These are phyloP conservation scores for Pammene fasciana DNA, from an alignment of 2,888 invertebrate species.

Conservation along the genomic window DNA sequence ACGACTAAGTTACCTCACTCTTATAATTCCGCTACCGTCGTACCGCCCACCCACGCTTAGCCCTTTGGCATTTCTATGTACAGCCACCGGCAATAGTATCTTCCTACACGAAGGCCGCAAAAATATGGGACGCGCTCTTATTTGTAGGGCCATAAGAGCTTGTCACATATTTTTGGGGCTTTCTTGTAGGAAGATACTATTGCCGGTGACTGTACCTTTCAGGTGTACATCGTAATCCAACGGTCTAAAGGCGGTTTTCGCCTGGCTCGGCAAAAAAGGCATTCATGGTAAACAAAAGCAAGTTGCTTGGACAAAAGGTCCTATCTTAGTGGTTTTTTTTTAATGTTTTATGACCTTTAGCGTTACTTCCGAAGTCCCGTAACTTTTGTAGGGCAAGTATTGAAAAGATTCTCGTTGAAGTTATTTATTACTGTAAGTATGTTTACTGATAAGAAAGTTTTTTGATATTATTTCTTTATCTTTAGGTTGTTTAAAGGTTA, in stretches of 20 bases:
- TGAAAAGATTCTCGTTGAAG: conserved; percentile 15
- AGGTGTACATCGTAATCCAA: not conserved
- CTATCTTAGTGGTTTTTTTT: not conserved
- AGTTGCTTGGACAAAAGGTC: not conserved
- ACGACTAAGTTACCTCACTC: too few species aligned
- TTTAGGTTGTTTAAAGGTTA: too few species aligned
- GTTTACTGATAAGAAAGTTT: conserved; percentile 1
- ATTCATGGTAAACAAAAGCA: conserved; percentile 11
- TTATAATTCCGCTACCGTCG: conserved; percentile 9
- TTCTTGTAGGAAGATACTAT: too few species aligned
- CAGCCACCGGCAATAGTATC: too few species aligned
- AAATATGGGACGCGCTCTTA: too few species aligned
- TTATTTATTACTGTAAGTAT: conserved; percentile 24
- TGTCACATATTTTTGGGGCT: too few species aligned
- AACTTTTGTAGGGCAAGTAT: conserved; percentile 10
- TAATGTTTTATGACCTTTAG: not conserved
- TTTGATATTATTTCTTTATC: not conserved
- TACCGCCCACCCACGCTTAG: conserved; percentile 8
- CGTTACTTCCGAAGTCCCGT: not conserved
- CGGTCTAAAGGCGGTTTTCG: not conserved
- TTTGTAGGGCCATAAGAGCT: too few species aligned
- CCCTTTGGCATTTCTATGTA: conserved; percentile 12
- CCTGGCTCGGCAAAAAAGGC: not conserved
- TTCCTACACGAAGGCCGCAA: too few species aligned
- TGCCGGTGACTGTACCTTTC: too few species aligned